Conservation (phyloP, 2,113 vertebrate genomes). For the Notechis scutatus region DNA sequence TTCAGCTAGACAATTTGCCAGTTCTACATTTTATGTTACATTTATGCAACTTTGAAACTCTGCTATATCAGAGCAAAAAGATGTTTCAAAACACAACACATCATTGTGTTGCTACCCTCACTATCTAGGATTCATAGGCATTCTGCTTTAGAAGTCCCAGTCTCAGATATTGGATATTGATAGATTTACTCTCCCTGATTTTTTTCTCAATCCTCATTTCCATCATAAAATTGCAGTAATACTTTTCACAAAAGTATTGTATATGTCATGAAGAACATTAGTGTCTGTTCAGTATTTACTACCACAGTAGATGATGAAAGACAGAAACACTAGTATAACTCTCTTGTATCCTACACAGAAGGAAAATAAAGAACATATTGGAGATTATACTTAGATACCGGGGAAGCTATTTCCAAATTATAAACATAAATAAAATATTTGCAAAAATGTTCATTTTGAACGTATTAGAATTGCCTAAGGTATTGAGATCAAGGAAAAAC, state of each 20-base stretch:
- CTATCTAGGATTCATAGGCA: neutral
- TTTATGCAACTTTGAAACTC: neutral
- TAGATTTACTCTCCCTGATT: neutral
- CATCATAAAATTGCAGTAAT: neutral
- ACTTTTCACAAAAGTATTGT: neutral
- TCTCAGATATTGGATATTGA: neutral
- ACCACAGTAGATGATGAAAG: neutral
- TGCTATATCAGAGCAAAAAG: neutral
- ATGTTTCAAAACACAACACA: neutral
- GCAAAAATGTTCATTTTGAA: neutral
- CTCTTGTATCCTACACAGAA: neutral
- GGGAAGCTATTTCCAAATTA: neutral
- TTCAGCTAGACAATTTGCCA: neutral
- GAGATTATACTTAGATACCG: neutral
- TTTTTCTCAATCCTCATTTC: neutral
- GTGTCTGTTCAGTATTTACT: neutral
- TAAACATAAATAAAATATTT: neutral
- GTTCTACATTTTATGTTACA: neutral
- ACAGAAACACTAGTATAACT: neutral
- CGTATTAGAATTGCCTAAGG: neutral
- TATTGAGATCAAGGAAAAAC: neutral
- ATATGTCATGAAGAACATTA: neutral
- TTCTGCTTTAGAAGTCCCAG: neutral
- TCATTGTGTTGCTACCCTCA: neutral
- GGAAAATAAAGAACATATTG: neutral